Percentiles rank a stretch among this genome's conserved stretches.
Conservation (phyloP, 2,113 vertebrate genomes). For the Ictalurus furcatus region DNA sequence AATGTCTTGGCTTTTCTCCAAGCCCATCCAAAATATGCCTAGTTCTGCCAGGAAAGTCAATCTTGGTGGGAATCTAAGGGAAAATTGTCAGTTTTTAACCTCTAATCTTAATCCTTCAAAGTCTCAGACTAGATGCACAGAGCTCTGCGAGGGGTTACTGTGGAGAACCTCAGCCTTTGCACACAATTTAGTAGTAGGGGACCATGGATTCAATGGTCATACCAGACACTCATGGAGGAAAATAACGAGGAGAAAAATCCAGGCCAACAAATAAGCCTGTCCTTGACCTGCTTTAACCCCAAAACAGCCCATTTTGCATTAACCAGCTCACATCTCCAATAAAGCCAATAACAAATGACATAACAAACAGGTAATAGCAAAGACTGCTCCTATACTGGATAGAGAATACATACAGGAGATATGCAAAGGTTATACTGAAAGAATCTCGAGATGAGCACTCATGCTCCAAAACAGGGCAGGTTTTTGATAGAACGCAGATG, state of each 20-base stretch:
- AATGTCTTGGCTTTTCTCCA: neutral
- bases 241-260: constrained; percentile 59
- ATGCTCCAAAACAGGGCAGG: constrained; percentile 8
- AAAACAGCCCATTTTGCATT: constrained; percentile 10
- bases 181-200: constrained; percentile 47
- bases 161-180: constrained; percentile 35
- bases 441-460: neutral
- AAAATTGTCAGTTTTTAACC: constrained; percentile 43
- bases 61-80: constrained; percentile 5
- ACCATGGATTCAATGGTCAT: constrained; percentile 32
- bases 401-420: neutral
- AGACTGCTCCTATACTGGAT: neutral
- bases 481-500: constrained; percentile 50
- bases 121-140: neutral
- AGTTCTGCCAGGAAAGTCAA: constrained; percentile 2
- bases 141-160: constrained; percentile 39
- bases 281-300: constrained; percentile 35
- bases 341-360: neutral
- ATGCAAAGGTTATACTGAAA: neutral
- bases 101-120: constrained; percentile 40
- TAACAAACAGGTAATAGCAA: neutral
- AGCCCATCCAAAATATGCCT: neutral
- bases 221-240: constrained; percentile 35
- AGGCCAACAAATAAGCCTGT: constrained; percentile 10
- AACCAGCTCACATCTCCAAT: neutral